Percentiles rank a stretch among this genome's conserved stretches.
These are phyloP conservation scores for Poeciliopsis prolifica DNA, from an alignment of 2,113 vertebrate species.

Conservation along the genomic window DNA sequence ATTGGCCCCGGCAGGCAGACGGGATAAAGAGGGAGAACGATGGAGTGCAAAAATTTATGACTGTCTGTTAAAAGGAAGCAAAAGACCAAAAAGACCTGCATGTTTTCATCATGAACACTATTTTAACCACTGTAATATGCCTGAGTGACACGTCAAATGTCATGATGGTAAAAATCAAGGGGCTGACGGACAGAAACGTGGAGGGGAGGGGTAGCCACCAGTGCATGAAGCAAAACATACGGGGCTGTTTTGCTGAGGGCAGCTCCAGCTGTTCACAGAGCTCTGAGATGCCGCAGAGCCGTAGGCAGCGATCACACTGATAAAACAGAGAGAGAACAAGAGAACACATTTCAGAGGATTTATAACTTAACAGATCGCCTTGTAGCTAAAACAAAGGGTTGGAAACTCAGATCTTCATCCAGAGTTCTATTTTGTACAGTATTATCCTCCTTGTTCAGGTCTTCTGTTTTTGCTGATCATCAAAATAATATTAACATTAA, in stretches of 20 bases:
- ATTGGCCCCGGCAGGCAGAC: conserved; percentile 26
- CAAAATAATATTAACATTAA: no score
- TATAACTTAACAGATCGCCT: background rate
- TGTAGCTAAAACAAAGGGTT: background rate
- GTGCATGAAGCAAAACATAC: background rate
- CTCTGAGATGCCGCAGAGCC: conserved; percentile 36
- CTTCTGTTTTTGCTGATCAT: background rate
- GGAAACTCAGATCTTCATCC: background rate
- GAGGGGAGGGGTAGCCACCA: conserved; percentile 1
- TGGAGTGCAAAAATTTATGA: background rate
- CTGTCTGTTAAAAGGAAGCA: background rate
- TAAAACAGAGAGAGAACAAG: background rate
- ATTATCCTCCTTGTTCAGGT: background rate
- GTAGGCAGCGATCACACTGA: conserved; percentile 15
- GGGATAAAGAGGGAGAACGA: background rate
- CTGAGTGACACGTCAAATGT: conserved; percentile 25
- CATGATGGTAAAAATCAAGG: background rate
- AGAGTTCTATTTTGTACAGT: background rate
- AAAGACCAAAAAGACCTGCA: background rate
- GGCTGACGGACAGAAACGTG: background rate
- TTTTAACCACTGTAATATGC: background rate
- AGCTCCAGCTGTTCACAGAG: conserved; percentile 39
- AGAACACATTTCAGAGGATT: background rate
- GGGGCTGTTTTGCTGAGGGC: conserved; percentile 36
- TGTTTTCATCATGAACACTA: conserved; percentile 16